A percentile compares a stretch with the other conserved stretches of the same genome.
Evolutionary conservation across 1,140 invertebrate species (phyloP).

Genomic region (Neotoxoptera formosana): DNA sequence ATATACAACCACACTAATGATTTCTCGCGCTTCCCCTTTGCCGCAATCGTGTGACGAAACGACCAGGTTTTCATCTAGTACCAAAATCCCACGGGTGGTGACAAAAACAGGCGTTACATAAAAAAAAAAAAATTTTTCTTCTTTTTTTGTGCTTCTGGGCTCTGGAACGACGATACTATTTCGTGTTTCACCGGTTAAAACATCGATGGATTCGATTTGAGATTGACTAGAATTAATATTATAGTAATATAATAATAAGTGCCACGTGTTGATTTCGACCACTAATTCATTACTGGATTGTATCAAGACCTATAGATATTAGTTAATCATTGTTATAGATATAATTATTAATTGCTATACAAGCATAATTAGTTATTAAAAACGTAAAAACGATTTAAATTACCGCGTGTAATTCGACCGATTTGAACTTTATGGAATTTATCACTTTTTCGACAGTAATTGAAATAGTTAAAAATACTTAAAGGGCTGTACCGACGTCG

Average conservation of each 20-base stretch:
- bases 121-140: background rate
- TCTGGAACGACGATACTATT: background rate
- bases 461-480: background rate
- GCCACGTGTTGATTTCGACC: background rate
- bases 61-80: background rate
- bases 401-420: background rate
- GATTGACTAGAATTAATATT: background rate
- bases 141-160: background rate
- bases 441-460: background rate
- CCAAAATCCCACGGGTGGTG: background rate
- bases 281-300: background rate
- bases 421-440: background rate
- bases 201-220: background rate
- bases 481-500: background rate
- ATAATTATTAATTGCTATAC: background rate
- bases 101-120: background rate
- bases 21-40: background rate
- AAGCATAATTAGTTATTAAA: background rate
- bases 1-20: background rate
- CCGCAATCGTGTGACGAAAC: background rate
- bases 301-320: background rate
- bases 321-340: background rate
- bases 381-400: background rate
- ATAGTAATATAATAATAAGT: background rate
- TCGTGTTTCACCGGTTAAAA: background rate